phyloP scores from a whole-genome alignment of 2,113 vertebrate species.

The Oncorhynchus keta region DNA sequence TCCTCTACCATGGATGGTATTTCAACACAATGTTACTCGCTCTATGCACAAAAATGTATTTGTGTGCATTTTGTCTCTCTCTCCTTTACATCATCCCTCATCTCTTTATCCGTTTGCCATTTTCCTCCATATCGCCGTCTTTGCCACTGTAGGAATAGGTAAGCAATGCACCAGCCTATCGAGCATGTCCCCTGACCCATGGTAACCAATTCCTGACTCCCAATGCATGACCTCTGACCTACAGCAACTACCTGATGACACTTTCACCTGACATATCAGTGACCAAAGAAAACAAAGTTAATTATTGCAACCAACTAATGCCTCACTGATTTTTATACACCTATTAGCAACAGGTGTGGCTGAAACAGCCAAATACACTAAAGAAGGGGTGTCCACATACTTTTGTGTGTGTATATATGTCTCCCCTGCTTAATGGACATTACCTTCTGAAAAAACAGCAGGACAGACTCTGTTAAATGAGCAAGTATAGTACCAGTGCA shows the following conservation, averaged over 20 bases:
- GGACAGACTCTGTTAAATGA: background rate
- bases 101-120: conserved; percentile 81
- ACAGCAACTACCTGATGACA: conserved; percentile 28
- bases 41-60: conserved; percentile 63
- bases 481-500: no score
- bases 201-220: conserved; percentile 45
- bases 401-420: no score
- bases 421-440: background rate
- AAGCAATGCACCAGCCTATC: conserved; percentile 73
- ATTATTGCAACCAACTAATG: background rate
- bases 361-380: no score
- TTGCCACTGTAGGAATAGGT: conserved; percentile 97
- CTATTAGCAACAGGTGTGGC: no score
- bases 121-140: conserved; percentile 89
- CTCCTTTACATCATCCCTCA: conserved; percentile 64
- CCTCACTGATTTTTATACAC: background rate
- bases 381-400: no score
- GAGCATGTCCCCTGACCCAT: conserved; percentile 59
- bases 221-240: conserved; percentile 58
- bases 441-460: background rate
- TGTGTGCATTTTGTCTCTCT: conserved; percentile 66
- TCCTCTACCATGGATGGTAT: background rate
- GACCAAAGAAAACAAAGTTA: background rate
- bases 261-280: conserved; percentile 37
- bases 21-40: conserved; percentile 14